Evolutionary conservation across 2,888 invertebrate genomes (phyloP).

Genomic region (Eucera pruinosa): DNA sequence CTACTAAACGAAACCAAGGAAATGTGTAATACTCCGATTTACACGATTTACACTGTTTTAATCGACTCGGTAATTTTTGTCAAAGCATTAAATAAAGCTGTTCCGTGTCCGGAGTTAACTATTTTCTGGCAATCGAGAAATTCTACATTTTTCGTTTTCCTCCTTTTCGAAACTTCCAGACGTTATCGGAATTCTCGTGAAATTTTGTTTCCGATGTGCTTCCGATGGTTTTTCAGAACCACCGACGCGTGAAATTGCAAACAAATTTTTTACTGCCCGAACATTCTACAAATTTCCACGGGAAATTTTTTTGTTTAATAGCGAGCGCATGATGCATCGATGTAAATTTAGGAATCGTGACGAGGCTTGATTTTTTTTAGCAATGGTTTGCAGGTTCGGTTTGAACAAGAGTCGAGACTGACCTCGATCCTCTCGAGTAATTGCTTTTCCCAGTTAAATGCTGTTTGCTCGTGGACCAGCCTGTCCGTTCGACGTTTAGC

Average conservation of each 20-base stretch:
- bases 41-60: no score
- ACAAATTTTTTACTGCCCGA: not conserved
- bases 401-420: not conserved
- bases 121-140: no score
- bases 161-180: not conserved
- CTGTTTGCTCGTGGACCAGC: conserved; percentile 13
- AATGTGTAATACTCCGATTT: no score
- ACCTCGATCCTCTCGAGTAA: conserved; percentile 33
- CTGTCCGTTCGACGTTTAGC: not conserved
- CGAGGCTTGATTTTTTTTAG: not conserved
- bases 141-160: no score
- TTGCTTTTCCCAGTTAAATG: conserved; percentile 40
- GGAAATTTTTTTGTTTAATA: not conserved
- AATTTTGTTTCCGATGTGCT: not conserved
- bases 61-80: no score
- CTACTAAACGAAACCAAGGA: no score
- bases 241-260: not conserved
- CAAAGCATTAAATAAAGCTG: no score
- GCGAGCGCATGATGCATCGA: not conserved
- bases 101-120: no score
- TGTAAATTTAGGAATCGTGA: conserved; percentile 22
- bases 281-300: not conserved
- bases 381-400: not conserved
- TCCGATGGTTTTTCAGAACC: not conserved
- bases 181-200: not conserved